Percentiles rank a stretch among this genome's conserved stretches.
Conservation (phyloP, 1,140 invertebrate genomes). For the Lepidotrigona ventralis region DNA sequence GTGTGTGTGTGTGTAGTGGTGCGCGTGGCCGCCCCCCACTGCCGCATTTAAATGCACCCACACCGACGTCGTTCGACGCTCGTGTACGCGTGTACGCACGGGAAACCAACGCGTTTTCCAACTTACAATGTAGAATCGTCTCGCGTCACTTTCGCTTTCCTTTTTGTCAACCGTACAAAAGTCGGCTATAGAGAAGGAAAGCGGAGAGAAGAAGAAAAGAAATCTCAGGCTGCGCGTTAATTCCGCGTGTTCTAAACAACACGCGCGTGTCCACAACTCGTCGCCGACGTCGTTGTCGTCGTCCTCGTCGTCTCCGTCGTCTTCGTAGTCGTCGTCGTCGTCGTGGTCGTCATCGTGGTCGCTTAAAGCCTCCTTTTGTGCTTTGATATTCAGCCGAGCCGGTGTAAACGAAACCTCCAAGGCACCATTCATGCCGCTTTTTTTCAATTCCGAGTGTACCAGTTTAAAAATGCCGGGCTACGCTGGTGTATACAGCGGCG, state of each 20-base stretch:
- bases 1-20: slow-evolving; percentile 49
- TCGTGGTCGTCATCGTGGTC: slow-evolving; percentile 14
- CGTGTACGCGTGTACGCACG: slow-evolving; percentile 16
- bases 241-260: slow-evolving; percentile 55
- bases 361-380: slow-evolving; percentile 45
- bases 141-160: slow-evolving; percentile 74
- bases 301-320: neutral
- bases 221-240: slow-evolving; percentile 51
- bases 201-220: slow-evolving; percentile 14
- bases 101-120: slow-evolving; percentile 17
- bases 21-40: slow-evolving; percentile 61
- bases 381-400: slow-evolving; percentile 49
- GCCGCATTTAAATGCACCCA: slow-evolving; percentile 47
- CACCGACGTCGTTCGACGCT: neutral
- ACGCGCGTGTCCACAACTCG: neutral
- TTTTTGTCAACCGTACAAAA: slow-evolving; percentile 46
- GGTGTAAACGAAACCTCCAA: slow-evolving; percentile 47
- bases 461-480: slow-evolving; percentile 30
- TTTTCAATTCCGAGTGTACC: slow-evolving; percentile 41
- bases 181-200: too few species aligned
- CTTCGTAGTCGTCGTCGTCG: neutral
- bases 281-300: neutral
- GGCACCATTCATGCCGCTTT: slow-evolving; percentile 36
- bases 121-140: slow-evolving; percentile 63
- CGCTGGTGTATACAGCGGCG: neutral